Evolutionary conservation across 2,888 invertebrate genomes (phyloP).

Genomic region (Heliconius aoede): DNA sequence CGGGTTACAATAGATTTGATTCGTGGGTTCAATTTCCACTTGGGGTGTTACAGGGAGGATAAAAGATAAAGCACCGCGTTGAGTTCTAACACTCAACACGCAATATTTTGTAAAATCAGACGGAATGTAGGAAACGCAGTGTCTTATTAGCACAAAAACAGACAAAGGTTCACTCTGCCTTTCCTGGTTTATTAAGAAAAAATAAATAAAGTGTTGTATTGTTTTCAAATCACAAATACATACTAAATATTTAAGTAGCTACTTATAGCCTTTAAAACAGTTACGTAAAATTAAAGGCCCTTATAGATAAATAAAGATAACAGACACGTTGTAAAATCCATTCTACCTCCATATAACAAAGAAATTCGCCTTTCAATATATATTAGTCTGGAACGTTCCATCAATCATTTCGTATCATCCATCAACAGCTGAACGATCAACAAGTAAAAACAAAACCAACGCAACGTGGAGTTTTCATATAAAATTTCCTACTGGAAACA

Average conservation of each 20-base stretch:
- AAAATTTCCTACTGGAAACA: neutral
- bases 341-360: slow-evolving; percentile 29
- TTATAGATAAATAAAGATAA: slow-evolving; percentile 2
- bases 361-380: slow-evolving; percentile 41
- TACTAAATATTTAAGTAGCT: neutral
- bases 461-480: slow-evolving; percentile 50
- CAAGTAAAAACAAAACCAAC: slow-evolving; percentile 82
- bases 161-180: too few species aligned
- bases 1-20: neutral
- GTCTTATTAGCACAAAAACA: too few species aligned
- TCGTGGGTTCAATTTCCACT: too few species aligned
- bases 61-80: too few species aligned
- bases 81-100: too few species aligned
- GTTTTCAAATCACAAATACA: too few species aligned
- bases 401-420: slow-evolving; percentile 80
- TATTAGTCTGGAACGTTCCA: slow-evolving; percentile 55
- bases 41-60: too few species aligned
- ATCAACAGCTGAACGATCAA: slow-evolving; percentile 73
- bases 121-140: too few species aligned
- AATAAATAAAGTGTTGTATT: too few species aligned
- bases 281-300: neutral
- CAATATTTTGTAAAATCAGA: too few species aligned
- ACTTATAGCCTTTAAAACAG: neutral
- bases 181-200: too few species aligned
- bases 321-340: slow-evolving; percentile 25